Evolutionary conservation across 2,888 invertebrate genomes (phyloP).

Genomic region (Apamea crenata): DNA sequence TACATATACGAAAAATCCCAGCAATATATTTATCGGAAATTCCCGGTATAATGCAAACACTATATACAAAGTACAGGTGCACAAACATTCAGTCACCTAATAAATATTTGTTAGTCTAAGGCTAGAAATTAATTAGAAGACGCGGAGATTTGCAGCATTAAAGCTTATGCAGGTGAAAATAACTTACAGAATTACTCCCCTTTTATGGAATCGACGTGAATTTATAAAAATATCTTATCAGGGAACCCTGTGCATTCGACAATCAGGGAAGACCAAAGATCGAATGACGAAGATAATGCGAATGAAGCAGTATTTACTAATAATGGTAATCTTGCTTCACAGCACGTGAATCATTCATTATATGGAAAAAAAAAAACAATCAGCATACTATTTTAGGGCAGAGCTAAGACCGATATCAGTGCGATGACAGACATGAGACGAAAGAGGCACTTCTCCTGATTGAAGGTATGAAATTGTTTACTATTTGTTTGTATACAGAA

Average conservation of each 20-base stretch:
- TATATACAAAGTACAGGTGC: constrained; percentile 12
- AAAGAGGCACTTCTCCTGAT: constrained; percentile 15
- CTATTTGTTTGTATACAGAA: constrained; percentile 41
- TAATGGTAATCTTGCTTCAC: neutral
- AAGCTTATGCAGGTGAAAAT: neutral
- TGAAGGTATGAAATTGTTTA: constrained; percentile 29
- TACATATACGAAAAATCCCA: neutral
- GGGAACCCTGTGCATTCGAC: neutral
- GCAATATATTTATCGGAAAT: neutral
- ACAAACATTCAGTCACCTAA: constrained; percentile 11
- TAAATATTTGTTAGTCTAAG: neutral
- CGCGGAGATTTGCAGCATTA: neutral
- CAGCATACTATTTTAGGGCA: neutral
- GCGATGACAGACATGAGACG: constrained; percentile 22
- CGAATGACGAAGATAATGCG: neutral
- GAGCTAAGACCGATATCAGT: neutral
- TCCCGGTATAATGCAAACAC: constrained; percentile 12
- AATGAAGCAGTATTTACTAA: constrained; percentile 13
- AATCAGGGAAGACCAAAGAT: neutral
- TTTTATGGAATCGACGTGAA: neutral
- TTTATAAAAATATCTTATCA: neutral
- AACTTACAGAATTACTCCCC: neutral
- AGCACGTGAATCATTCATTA: neutral
- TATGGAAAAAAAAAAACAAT: neutral
- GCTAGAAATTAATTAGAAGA: neutral